Conservation (phyloP, 2,888 invertebrate genomes). For the Dascillus cervinus region DNA sequence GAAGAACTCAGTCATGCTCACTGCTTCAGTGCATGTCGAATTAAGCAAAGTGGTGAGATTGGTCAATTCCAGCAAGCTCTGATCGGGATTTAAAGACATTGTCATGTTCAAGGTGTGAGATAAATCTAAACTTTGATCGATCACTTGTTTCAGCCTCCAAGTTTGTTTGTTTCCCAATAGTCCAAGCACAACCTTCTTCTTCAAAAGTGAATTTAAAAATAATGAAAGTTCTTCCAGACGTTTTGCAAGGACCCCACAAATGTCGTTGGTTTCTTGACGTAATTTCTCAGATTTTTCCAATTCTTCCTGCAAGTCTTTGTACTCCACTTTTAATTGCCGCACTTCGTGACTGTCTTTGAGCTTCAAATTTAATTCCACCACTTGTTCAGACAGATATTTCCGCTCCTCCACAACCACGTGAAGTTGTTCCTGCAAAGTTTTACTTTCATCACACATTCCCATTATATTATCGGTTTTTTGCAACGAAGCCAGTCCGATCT, state of each 20-base stretch:
- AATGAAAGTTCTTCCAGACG: conserved; percentile 58
- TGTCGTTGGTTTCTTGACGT: conserved; percentile 39
- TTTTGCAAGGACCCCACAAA: conserved; percentile 47
- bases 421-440: conserved; percentile 28
- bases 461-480: conserved; percentile 4
- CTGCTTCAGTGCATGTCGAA: conserved; percentile 26
- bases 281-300: conserved; percentile 36
- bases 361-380: conserved; percentile 22
- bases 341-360: conserved; percentile 19
- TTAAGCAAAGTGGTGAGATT: conserved; percentile 44
- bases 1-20: conserved; percentile 16
- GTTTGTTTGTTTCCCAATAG: conserved; percentile 46
- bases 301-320: conserved; percentile 30
- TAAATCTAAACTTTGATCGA: conserved; percentile 48
- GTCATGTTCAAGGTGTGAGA: conserved; percentile 45
- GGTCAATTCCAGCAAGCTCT: conserved; percentile 44
- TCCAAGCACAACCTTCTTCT: conserved; percentile 52
- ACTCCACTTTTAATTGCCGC: conserved; percentile 24
- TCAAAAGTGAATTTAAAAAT: conserved; percentile 56
- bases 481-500: conserved; percentile 16
- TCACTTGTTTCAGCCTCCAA: conserved; percentile 46
- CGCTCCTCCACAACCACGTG: conserved; percentile 29
- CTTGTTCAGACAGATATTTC: conserved; percentile 25
- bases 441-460: conserved; percentile 16
- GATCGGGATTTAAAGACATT: conserved; percentile 41